Base-by-base conservation (phyloP, 2,797 vertebrate genomes). In the Acanthiza pusilla region DNA sequence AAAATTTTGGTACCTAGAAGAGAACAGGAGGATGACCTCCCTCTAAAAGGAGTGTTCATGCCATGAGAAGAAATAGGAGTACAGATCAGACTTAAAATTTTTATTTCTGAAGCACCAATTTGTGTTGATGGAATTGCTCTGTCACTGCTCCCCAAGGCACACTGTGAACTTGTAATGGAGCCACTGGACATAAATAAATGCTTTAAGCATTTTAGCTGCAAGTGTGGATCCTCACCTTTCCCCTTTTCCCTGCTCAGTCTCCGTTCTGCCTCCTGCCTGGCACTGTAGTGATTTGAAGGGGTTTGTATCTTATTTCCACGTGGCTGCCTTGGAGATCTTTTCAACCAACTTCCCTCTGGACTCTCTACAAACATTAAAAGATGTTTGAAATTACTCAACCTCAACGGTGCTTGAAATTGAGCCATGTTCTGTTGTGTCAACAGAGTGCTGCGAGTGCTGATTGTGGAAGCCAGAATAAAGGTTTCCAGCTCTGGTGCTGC, bases 311-410 rank as follows among this genome's bases (percentile, higher is more conserved):
- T 77, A 3, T 70, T 91, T 94, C 75, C 93, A 60, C 5, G 11
- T 88, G 88, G 80, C 85, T 88, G 80, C 88, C 86, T 93, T 79
- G 81, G 74, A 89, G 81, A 92, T 94, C 90, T 82, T 76, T 90
- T 75, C 17, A 0, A 66, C 70, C 84, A 93, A 5, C 91, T 95
- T 95, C 93, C 95, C 93, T 60, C 77, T 82, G 80, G 91, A 91
- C 88, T 81, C 76, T 93, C 83, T 88, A 82, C 93, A 94, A 88
- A 88, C 92, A 94, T 93, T 94, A 93, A 94, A 94, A 95, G 94
- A 93, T 94, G 71, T 87, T 95, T 96, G 93, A 95, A 96, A 96
- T 93, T 91, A 94, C 90, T 94, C 94, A 81, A 6, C 95, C 95
- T 93, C 91, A 60, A 13, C 67, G 0, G 74, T 73, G 77, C 90